Percentiles rank a stretch among this genome's conserved stretches.
phyloP scores from a whole-genome alignment of 2,888 invertebrate genomes.

The Xestoiulus laeticollis region DNA sequence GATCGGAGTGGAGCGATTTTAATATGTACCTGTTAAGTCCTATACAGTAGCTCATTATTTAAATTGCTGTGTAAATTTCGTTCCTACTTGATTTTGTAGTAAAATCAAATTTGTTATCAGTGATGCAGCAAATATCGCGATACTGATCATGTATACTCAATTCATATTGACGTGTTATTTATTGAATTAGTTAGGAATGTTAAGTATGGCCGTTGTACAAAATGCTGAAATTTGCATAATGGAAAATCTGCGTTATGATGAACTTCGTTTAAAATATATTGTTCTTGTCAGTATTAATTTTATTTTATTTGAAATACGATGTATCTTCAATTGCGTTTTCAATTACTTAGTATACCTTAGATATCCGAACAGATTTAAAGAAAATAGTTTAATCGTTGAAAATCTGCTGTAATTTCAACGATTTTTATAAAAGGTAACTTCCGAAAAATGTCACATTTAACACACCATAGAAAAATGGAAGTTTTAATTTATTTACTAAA shows the following conservation, averaged over 20 bases:
- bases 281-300: slow-evolving; percentile 30
- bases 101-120: slow-evolving; percentile 13
- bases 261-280: neutral
- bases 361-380: neutral
- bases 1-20: neutral
- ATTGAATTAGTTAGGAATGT: slow-evolving; percentile 34
- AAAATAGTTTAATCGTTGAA: neutral
- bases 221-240: neutral
- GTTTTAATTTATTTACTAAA: neutral
- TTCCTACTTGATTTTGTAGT: slow-evolving; percentile 27
- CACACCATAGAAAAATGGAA: neutral
- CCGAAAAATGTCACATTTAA: neutral
- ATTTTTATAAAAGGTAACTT: neutral
- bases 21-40: neutral
- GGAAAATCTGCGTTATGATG: neutral
- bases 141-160: slow-evolving; percentile 34
- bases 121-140: neutral
- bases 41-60: slow-evolving; percentile 14
- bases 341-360: neutral
- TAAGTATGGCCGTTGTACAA: slow-evolving; percentile 37
- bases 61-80: slow-evolving; percentile 15
- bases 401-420: neutral
- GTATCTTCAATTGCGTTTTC: neutral
- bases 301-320: neutral
- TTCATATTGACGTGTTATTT: slow-evolving; percentile 37